Conservation (phyloP, 2,113 vertebrate species). For the Rhea americana region DNA sequence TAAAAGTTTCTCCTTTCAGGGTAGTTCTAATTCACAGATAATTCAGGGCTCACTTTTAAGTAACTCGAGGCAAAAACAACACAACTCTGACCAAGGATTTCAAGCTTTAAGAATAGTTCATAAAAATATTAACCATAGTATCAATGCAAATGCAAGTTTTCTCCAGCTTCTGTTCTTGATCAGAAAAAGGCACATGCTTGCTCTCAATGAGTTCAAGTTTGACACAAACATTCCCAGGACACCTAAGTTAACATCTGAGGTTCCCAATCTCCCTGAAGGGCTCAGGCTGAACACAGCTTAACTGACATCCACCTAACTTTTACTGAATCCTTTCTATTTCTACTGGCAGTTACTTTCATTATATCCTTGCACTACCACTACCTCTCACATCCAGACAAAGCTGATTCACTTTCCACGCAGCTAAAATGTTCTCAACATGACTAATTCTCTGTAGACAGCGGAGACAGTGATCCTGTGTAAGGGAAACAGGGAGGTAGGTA, state of each 20-base stretch:
- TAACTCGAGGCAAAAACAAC: conserved; percentile 14
- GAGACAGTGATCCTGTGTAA: not conserved
- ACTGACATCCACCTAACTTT: not conserved
- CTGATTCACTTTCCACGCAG: not conserved
- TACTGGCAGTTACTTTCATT: not conserved
- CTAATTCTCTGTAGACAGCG: not conserved
- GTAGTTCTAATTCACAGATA: conserved; percentile 25
- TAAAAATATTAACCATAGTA: not conserved
- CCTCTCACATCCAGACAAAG: not conserved
- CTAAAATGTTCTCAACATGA: not conserved
- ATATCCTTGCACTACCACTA: not conserved
- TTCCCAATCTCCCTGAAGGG: not conserved
- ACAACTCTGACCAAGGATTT: conserved; percentile 3
- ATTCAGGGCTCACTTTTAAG: not conserved
- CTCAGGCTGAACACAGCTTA: not conserved
- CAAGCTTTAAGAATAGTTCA: not conserved
- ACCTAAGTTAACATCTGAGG: not conserved
- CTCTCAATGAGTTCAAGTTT: conserved; percentile 16
- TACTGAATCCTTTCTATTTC: not conserved
- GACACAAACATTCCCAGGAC: not conserved
- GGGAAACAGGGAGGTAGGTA: conserved; percentile 33
- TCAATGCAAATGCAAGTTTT: not conserved
- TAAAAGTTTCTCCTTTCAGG: conserved; percentile 19
- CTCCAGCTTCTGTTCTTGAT: conserved; percentile 1
- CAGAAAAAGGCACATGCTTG: conserved; percentile 64